phyloP scores from a whole-genome alignment of 2,888 invertebrate genomes.

The Harmothoe impar region DNA sequence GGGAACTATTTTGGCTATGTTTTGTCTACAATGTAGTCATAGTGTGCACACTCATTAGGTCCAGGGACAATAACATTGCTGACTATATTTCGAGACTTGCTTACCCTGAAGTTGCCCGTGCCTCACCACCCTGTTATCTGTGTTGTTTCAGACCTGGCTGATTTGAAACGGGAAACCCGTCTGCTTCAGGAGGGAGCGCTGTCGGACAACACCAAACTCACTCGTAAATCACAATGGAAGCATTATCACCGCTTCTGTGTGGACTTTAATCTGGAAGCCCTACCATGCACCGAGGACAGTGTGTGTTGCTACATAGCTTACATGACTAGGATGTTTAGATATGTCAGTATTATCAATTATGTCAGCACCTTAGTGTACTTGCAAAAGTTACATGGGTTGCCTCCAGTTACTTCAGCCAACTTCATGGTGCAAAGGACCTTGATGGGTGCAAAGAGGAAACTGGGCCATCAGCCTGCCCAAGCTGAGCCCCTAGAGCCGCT shows the following conservation, averaged over 20 bases:
- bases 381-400: not conserved
- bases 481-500: not conserved
- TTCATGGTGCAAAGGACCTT: not conserved
- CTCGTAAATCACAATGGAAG: not conserved
- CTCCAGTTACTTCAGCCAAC: not conserved
- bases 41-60: not conserved
- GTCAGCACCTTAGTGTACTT: not conserved
- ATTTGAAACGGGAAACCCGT: not conserved
- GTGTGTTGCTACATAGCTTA: not conserved
- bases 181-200: not conserved
- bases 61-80: not conserved
- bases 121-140: not conserved
- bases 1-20: not conserved
- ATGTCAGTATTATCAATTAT: not conserved
- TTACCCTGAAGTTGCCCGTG: not conserved
- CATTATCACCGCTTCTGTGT: not conserved
- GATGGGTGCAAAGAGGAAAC: not conserved
- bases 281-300: not conserved
- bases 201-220: not conserved
- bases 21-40: not conserved
- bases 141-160: not conserved
- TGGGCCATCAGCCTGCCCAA: not conserved
- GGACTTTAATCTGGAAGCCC: not conserved
- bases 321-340: not conserved
- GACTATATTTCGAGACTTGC: not conserved